A percentile compares a stretch with the other conserved stretches of the same genome.
Conservation (phyloP, 2,888 invertebrate genomes). For the Parnassius mnemosyne region DNA sequence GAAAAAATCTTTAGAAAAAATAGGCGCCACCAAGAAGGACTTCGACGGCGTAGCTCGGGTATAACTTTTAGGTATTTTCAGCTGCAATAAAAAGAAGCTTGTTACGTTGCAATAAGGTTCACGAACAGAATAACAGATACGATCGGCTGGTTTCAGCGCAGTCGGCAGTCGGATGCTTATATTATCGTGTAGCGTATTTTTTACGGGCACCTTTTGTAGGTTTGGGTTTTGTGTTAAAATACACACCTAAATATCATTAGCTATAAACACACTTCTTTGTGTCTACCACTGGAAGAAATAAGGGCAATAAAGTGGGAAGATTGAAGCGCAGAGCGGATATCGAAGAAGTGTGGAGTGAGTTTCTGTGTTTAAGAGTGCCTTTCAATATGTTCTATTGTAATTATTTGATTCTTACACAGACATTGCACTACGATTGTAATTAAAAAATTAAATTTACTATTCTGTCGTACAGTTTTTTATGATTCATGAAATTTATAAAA, state of each 20-base stretch:
- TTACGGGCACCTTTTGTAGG: conserved; percentile 65
- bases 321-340: conserved; percentile 57
- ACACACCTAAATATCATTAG: conserved; percentile 79
- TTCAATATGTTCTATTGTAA: too few relatives aligned
- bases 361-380: conserved; percentile 29
- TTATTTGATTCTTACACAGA: too few relatives aligned
- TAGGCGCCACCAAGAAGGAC: conserved; percentile 72
- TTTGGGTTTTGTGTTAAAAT: conserved; percentile 76
- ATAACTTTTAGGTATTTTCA: conserved; percentile 6
- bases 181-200: conserved; percentile 70
- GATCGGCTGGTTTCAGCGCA: conserved; percentile 25
- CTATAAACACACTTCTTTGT: conserved; percentile 78
- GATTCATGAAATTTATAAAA: too few relatives aligned
- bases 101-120: conserved; percentile 6
- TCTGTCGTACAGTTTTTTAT: too few relatives aligned
- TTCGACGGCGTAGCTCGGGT: conserved; percentile 33
- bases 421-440: too few relatives aligned
- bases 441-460: too few relatives aligned
- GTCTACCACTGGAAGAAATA: conserved; percentile 71
- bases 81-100: conserved; percentile 5
- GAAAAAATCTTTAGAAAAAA: conserved; percentile 74
- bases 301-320: conserved; percentile 70
- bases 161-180: conserved; percentile 62
- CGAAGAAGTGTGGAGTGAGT: conserved; percentile 49
- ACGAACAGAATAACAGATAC: neutral